phyloP scores from a whole-genome alignment of 1,140 invertebrate species.

The Chironomus striatipennis region DNA sequence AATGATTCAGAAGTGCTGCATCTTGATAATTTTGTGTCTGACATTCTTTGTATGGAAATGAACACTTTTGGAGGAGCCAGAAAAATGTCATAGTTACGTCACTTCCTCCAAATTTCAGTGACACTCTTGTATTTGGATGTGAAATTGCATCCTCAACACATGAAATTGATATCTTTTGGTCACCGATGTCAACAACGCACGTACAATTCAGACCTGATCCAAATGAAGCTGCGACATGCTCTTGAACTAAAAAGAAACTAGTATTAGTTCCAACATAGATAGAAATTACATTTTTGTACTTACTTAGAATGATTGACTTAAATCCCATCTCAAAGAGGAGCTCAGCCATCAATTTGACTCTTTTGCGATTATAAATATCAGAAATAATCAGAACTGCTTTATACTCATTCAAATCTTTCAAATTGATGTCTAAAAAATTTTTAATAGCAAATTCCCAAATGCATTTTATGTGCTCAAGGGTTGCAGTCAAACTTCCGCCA shows the following conservation, averaged over 20 bases:
- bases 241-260: slow-evolving; percentile 43
- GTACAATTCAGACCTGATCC: slow-evolving; percentile 85
- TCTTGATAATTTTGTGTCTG: slow-evolving; percentile 60
- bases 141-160: slow-evolving; percentile 96
- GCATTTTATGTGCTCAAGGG: slow-evolving; percentile 73
- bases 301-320: slow-evolving; percentile 78
- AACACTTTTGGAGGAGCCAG: slow-evolving; percentile 78
- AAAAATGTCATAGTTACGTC: slow-evolving; percentile 80
- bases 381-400: slow-evolving; percentile 81
- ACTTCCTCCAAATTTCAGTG: slow-evolving; percentile 81
- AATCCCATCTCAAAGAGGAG: slow-evolving; percentile 81
- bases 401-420: slow-evolving; percentile 67
- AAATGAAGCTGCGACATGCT: slow-evolving; percentile 89
- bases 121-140: slow-evolving; percentile 72
- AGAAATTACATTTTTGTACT: slow-evolving; percentile 31
- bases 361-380: slow-evolving; percentile 81
- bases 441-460: slow-evolving; percentile 80
- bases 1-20: slow-evolving; percentile 64
- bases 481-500: slow-evolving; percentile 74
- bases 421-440: slow-evolving; percentile 52
- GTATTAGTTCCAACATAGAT: too few relatives aligned
- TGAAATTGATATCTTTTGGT: slow-evolving; percentile 90
- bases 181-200: slow-evolving; percentile 91
- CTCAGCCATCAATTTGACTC: slow-evolving; percentile 77
- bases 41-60: slow-evolving; percentile 79